Base-by-base conservation (phyloP, 2,113 vertebrate genomes). In the Poecile atricapillus region DNA sequence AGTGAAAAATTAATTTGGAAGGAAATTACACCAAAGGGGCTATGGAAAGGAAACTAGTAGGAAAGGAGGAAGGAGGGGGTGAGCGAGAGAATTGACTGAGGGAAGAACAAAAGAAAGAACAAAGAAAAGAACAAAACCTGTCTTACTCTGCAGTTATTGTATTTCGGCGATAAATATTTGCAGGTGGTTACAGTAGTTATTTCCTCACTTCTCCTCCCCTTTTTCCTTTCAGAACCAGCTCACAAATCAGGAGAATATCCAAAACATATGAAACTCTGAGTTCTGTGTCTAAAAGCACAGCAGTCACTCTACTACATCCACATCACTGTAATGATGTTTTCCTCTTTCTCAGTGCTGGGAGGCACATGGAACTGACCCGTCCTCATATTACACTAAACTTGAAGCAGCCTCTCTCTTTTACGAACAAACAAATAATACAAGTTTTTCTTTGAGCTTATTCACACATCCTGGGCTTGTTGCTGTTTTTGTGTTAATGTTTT, bases 31-130 rank as follows among this genome's bases (percentile, higher is more conserved):
- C 33, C 14, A 62, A 80, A 82, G 27, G 37, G 28, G 9, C n/a
- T 44, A 47, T n/a, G 53, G 68, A 85, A 24, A 70, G 7, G 24
- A 71, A 94, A 73, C 22, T 65, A 41, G 13, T 8, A 73, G 22
- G 25, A 46, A 78, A 78, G 46, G 43, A 39, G 33, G 83, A 89
- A 83, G 59, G 35, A 87, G 52, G 44, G 27, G 59, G 47, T 65
- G 17, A 63, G 33, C 3, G 17, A 44, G 16, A 67, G 53, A 91
- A 90, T 67, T 30, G 50, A 41, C 30, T 41, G 52, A 73, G 62
- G 39, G 44, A 87, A 94, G 76, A 94, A 94, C 83, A 95, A 94
- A 89, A 94, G 83, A 89, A 93, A 91, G 89, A 93, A 94, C 89
- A 94, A 92, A 96, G 87, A 79, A 77, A 80, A 76, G 37, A 78